Evolutionary conservation across 2,113 vertebrate genomes (phyloP).

Genomic region (Atractosteus spatula): DNA sequence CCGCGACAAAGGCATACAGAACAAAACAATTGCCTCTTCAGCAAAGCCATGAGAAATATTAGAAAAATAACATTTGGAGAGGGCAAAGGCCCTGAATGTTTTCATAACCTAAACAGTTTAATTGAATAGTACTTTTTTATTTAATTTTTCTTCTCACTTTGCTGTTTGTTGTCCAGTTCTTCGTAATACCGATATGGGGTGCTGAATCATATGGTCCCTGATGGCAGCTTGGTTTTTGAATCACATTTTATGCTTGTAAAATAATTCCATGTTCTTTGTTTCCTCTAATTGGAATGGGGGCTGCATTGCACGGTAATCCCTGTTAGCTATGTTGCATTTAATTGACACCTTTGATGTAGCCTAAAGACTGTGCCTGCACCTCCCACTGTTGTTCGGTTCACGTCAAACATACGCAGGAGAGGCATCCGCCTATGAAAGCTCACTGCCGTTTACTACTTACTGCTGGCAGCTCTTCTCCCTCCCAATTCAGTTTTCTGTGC

Average conservation of each 20-base stretch:
- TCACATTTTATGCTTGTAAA: constrained; percentile 56
- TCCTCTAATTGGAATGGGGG: constrained; percentile 49
- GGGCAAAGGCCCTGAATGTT: no score
- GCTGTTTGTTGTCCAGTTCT: no score
- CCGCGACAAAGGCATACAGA: no score
- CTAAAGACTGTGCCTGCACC: constrained; percentile 73
- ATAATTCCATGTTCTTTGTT: constrained; percentile 55
- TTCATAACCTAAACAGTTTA: no score
- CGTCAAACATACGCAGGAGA: constrained; percentile 77
- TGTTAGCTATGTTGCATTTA: constrained; percentile 60
- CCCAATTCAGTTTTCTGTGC: constrained; percentile 34
- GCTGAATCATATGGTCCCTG: constrained; percentile 41
- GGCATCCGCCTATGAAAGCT: constrained; percentile 71
- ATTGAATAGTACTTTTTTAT: no score
- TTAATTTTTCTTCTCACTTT: no score
- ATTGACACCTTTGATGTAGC: constrained; percentile 78
- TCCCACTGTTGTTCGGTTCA: constrained; percentile 72
- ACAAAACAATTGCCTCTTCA: no score
- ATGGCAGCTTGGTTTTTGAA: constrained; percentile 64
- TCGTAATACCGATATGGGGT: no score
- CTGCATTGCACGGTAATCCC: constrained; percentile 51
- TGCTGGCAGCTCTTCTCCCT: constrained; percentile 56
- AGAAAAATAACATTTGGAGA: no score
- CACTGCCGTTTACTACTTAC: constrained; percentile 62
- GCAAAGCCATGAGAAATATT: no score